Conservation (phyloP, 37 sponge, comb jelly and placozoan genomes). For the Cliona cf. orientalis region DNA sequence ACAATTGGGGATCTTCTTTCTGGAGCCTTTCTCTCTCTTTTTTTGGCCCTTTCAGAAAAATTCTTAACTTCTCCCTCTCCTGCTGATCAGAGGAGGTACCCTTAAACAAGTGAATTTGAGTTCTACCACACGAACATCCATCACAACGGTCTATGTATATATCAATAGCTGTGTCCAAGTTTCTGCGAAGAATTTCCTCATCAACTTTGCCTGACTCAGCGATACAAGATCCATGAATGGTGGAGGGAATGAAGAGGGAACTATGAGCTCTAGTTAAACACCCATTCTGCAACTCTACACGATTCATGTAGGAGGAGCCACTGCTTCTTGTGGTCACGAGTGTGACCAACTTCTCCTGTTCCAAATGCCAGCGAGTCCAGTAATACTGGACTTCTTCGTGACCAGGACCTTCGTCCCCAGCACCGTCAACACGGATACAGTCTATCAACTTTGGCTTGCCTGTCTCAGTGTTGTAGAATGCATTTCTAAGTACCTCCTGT, state of each 20-base stretch:
- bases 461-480: neutral
- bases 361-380: conserved; percentile 3
- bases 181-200: neutral
- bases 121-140: conserved; percentile 30
- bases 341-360: neutral
- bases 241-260: conserved; percentile 40
- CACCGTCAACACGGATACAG: conserved; percentile 22
- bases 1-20: neutral
- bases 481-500: neutral
- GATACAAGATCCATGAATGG: conserved; percentile 30
- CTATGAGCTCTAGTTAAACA: conserved; percentile 29
- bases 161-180: conserved; percentile 31
- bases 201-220: conserved; percentile 32
- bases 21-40: neutral
- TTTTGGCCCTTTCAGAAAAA: conserved; percentile 40
- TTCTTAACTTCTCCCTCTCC: conserved; percentile 1
- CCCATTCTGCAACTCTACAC: conserved; percentile 29
- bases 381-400: conserved; percentile 33
- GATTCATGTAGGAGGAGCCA: conserved; percentile 8
- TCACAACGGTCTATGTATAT: conserved; percentile 18
- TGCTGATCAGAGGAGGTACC: conserved; percentile 19
- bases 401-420: conserved; percentile 24
- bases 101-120: conserved; percentile 28
- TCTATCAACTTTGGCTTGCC: neutral
- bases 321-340: conserved; percentile 5